Conservation (phyloP, 2,797 vertebrate genomes). For the Rhadinocentrus ornatus region DNA sequence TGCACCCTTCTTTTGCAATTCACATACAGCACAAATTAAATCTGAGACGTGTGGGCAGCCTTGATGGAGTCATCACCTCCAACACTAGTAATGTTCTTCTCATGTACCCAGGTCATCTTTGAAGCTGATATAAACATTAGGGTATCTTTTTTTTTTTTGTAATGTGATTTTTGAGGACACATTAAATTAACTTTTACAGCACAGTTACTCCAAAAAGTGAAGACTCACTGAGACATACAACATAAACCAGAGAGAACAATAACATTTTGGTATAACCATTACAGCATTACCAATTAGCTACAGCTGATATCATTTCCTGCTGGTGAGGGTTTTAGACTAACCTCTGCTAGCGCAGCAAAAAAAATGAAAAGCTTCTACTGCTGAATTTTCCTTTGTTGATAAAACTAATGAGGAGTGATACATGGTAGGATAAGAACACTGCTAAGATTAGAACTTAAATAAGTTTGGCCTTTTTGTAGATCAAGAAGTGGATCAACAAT, state of each 20-base stretch:
- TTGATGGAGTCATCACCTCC: slow-evolving; percentile 14
- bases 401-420: neutral
- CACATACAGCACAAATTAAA: slow-evolving; percentile 47
- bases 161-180: neutral
- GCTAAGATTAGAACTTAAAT: neutral
- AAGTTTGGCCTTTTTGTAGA: neutral
- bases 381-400: neutral
- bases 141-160: no score
- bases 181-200: neutral
- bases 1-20: slow-evolving; percentile 48
- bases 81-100: slow-evolving; percentile 13
- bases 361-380: neutral
- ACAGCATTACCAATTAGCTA: neutral
- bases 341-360: neutral
- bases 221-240: neutral
- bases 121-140: no score
- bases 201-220: neutral
- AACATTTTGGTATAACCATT: neutral
- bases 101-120: neutral
- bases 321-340: neutral
- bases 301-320: neutral
- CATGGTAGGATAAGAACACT: neutral
- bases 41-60: slow-evolving; percentile 12
- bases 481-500: neutral
- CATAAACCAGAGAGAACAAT: neutral